Conservation (phyloP, 2,888 invertebrate species). For the Urechis unicinctus region DNA sequence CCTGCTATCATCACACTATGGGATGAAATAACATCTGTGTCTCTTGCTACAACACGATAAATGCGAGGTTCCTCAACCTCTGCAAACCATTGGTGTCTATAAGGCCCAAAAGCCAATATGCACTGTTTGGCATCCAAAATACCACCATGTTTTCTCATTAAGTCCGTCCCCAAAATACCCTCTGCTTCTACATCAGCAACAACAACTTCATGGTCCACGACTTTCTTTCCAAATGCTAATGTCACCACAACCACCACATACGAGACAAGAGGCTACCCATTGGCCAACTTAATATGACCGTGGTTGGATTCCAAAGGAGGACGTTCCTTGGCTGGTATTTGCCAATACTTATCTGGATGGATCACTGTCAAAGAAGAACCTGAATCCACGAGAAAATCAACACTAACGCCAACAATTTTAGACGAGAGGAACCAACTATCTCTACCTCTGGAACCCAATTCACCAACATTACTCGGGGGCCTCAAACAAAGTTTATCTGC, state of each 20-base stretch:
- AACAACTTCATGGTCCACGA: not conserved
- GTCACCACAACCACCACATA: not conserved
- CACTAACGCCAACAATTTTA: too few relatives aligned
- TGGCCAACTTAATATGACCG: not conserved
- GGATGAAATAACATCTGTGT: not conserved
- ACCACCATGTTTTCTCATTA: not conserved
- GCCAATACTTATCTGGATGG: not conserved
- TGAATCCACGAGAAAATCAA: too few relatives aligned
- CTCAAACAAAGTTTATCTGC: too few relatives aligned
- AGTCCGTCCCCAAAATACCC: not conserved
- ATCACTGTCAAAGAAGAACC: not conserved
- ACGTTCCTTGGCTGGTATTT: not conserved
- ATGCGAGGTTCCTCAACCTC: not conserved
- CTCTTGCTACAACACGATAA: not conserved
- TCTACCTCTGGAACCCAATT: too few relatives aligned
- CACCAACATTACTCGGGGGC: too few relatives aligned
- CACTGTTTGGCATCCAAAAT: not conserved
- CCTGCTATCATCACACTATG: not conserved
- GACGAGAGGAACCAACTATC: too few relatives aligned
- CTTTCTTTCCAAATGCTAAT: not conserved
- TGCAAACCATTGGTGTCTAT: not conserved
- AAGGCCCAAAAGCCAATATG: not conserved
- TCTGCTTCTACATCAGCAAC: not conserved
- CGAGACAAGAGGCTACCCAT: too few relatives aligned
- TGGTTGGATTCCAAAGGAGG: not conserved